These are phyloP conservation scores for Synanceia verrucosa DNA, from an alignment of 2,797 vertebrate genomes.

Conservation along the genomic window DNA sequence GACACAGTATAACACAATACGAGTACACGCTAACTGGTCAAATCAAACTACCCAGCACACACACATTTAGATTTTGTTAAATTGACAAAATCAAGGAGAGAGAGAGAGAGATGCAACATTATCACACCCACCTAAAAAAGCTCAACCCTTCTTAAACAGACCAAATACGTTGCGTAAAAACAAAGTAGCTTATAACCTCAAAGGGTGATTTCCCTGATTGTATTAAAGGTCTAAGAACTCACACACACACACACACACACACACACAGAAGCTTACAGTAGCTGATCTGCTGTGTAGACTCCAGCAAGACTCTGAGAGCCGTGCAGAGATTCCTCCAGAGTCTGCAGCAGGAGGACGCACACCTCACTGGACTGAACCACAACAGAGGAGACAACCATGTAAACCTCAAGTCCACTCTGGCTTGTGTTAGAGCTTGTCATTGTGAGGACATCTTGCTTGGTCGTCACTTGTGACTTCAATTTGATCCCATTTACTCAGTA, in stretches of 20 bases:
- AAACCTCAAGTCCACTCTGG: background rate
- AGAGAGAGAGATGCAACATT: background rate
- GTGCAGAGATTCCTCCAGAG: constrained; percentile 79
- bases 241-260: constrained; percentile 49
- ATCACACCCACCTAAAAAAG: background rate
- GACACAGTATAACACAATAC: too few relatives aligned
- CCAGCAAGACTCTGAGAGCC: constrained; percentile 50
- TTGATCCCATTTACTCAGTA: background rate
- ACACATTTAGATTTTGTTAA: background rate
- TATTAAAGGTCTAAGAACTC: background rate
- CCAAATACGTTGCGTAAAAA: constrained; percentile 21
- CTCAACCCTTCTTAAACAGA: background rate
- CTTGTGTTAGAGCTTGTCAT: background rate
- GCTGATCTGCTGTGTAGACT: constrained; percentile 73
- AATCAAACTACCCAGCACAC: background rate
- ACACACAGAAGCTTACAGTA: constrained; percentile 73
- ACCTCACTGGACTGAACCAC: constrained; percentile 81
- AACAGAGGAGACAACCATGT: background rate
- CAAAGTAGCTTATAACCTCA: constrained; percentile 10
- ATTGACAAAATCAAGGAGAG: background rate
- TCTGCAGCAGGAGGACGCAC: constrained; percentile 83
- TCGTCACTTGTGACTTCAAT: background rate
- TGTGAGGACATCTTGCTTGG: background rate
- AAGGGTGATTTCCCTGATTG: background rate
- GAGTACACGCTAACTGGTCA: background rate